A percentile compares a stretch with the other conserved stretches of the same genome.
Evolutionary conservation across 37 sponge, comb jelly and placozoan species (phyloP).

Genomic region (Diacarnus erythraeanus): DNA sequence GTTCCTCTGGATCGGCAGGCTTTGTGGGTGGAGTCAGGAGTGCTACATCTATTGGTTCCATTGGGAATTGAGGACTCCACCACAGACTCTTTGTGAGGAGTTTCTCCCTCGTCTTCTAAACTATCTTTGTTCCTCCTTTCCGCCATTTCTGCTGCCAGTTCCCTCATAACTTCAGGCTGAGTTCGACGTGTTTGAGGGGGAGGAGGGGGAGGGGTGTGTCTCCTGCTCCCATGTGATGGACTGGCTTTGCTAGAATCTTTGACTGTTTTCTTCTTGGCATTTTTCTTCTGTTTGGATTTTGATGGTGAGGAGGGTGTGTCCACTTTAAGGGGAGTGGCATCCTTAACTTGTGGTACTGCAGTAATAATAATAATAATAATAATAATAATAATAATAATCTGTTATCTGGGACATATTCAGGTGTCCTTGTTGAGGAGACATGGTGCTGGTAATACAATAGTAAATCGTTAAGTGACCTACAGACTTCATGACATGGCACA

Average conservation of each 20-base stretch:
- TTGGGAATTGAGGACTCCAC: neutral
- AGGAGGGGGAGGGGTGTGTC: conserved; percentile 18
- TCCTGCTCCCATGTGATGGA: neutral
- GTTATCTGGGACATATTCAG: too few relatives aligned
- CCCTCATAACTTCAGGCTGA: conserved; percentile 28
- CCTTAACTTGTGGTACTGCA: neutral
- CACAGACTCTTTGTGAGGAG: too few relatives aligned
- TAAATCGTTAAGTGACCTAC: too few relatives aligned
- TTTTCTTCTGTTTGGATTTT: neutral
- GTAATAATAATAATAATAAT: neutral
- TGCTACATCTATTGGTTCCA: neutral
- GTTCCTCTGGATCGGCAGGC: neutral
- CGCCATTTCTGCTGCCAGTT: conserved; percentile 14
- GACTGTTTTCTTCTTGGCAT: neutral
- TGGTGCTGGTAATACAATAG: too few relatives aligned
- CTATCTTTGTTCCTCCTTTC: neutral
- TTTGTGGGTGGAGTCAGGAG: neutral
- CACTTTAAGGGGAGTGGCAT: neutral
- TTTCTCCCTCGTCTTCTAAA: neutral
- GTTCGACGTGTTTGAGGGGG: conserved; percentile 2
- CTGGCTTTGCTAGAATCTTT: neutral
- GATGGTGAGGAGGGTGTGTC: neutral
- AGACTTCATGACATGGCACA: too few relatives aligned
- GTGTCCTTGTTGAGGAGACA: too few relatives aligned
- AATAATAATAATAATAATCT: too few relatives aligned